Conservation (phyloP, 37 sponge, comb jelly and placozoan species). For the Eunapius fragilis region DNA sequence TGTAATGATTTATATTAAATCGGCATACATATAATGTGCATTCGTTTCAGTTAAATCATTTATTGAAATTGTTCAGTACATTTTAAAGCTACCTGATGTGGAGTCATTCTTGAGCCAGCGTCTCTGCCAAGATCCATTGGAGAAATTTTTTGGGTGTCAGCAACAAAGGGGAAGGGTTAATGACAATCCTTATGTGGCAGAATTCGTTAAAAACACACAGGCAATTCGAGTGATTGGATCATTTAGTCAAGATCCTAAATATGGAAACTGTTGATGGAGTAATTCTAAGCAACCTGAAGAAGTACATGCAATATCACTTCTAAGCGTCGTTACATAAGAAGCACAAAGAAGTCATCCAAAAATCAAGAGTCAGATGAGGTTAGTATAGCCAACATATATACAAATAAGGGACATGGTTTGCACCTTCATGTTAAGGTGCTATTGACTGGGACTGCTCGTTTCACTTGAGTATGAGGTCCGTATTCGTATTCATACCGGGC, state of each 20-base stretch:
- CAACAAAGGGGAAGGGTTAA: conserved; percentile 22
- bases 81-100: conserved; percentile 1
- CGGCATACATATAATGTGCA: not conserved
- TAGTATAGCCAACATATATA: no score
- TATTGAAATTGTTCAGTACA: conserved; percentile 39
- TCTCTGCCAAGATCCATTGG: no score
- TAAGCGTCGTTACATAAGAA: no score
- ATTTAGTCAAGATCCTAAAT: conserved; percentile 1
- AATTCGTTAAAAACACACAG: conserved; percentile 9
- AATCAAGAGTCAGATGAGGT: no score
- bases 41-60: conserved; percentile 28
- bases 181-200: conserved; percentile 34
- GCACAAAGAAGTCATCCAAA: no score
- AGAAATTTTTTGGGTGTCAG: conserved; percentile 49
- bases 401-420: no score
- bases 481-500: no score
- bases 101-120: conserved; percentile 22
- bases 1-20: not conserved
- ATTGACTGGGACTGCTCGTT: no score
- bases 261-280: conserved; percentile 28
- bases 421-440: no score
- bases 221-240: conserved; percentile 38
- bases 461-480: no score
- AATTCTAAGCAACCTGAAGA: not conserved
- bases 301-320: not conserved